Evolutionary conservation across 2,888 invertebrate genomes (phyloP).

Genomic region (Malachius bipustulatus): DNA sequence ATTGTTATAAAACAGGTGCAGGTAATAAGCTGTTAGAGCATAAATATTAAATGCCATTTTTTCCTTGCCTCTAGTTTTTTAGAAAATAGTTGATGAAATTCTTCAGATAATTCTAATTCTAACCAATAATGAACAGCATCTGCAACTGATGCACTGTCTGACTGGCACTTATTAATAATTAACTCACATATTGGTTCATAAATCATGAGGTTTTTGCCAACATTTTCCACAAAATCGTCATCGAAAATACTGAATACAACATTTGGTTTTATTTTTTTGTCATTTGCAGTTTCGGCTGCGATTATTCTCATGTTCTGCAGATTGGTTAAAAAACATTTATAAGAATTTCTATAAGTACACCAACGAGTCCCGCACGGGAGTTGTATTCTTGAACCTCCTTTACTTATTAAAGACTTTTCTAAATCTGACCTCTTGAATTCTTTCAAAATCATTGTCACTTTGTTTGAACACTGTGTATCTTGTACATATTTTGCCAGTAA

Average conservation of each 20-base stretch:
- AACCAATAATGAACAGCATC: no score
- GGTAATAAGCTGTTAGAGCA: conserved; percentile 1
- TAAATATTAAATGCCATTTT: no score
- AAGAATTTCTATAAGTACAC: conserved; percentile 1
- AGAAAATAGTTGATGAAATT: not conserved
- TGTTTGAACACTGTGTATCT: not conserved
- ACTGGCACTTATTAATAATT: no score
- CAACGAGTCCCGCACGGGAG: conserved; percentile 2
- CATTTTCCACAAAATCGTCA: conserved; percentile 2
- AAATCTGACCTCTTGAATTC: conserved; percentile 3
- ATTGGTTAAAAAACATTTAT: conserved; percentile 1
- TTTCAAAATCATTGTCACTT: conserved; percentile 1
- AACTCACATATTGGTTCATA: not conserved
- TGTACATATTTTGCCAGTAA: not conserved
- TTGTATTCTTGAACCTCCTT: conserved; percentile 3
- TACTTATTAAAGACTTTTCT: not conserved
- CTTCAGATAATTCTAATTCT: conserved; percentile 3
- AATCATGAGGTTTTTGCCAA: not conserved
- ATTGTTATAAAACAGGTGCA: not conserved
- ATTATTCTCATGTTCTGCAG: conserved; percentile 1
- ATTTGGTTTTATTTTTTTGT: not conserved
- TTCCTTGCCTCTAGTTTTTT: conserved; percentile 2
- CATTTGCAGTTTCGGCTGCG: not conserved
- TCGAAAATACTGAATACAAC: not conserved
- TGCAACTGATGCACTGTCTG: no score